These are phyloP conservation scores for Gracilinanus agilis DNA, from an alignment of 2,113 vertebrate genomes.

Conservation along the genomic window DNA sequence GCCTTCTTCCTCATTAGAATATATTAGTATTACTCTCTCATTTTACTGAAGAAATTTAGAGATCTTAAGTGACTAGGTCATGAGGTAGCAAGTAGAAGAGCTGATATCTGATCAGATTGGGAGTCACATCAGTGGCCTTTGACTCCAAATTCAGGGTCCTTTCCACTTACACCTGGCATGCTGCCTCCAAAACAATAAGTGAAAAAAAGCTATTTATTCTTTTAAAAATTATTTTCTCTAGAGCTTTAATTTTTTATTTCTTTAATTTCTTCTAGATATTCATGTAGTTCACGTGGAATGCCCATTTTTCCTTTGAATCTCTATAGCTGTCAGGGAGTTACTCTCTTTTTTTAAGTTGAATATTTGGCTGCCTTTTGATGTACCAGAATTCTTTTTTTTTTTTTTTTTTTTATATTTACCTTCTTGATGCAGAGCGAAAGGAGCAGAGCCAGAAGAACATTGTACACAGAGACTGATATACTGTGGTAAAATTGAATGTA, in stretches of 20 bases:
- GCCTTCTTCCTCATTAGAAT: too few relatives aligned
- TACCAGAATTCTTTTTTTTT: too few relatives aligned
- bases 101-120: background rate
- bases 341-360: too few relatives aligned
- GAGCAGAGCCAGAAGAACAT: too few relatives aligned
- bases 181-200: background rate
- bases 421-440: too few relatives aligned
- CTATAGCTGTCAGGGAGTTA: background rate
- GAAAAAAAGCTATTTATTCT: background rate
- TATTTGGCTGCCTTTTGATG: too few relatives aligned
- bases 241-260: background rate
- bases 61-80: background rate
- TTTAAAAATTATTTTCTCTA: background rate
- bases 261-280: background rate
- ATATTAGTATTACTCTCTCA: too few relatives aligned
- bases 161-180: too few relatives aligned
- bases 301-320: background rate
- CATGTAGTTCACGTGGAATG: background rate
- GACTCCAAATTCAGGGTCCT: too few relatives aligned
- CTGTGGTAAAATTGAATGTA: too few relatives aligned
- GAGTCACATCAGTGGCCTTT: background rate
- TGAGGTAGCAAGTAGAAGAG: background rate
- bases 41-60: background rate
- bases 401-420: too few relatives aligned
- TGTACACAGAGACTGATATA: too few relatives aligned